Evolutionary conservation across 2,888 invertebrate species (phyloP).

Genomic region (Allygus modestus): DNA sequence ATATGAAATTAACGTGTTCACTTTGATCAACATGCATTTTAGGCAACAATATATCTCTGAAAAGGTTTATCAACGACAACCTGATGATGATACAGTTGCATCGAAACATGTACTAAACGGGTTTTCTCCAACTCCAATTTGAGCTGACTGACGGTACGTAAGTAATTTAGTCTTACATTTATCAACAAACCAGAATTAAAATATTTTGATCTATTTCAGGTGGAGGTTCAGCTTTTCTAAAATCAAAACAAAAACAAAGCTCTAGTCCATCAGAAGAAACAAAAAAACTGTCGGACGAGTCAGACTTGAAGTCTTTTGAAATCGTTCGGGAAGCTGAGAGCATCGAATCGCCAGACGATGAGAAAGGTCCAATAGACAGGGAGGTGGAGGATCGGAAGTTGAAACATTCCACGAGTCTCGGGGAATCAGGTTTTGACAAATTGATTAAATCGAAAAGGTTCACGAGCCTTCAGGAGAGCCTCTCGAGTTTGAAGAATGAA

Average conservation of each 20-base stretch:
- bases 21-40: no score
- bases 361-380: neutral
- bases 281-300: neutral
- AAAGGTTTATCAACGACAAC: no score
- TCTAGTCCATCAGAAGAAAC: slow-evolving; percentile 53
- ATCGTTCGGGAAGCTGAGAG: slow-evolving; percentile 53
- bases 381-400: neutral
- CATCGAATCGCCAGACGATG: slow-evolving; percentile 37
- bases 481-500: slow-evolving; percentile 35
- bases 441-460: slow-evolving; percentile 30
- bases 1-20: no score
- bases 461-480: slow-evolving; percentile 21
- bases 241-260: slow-evolving; percentile 75
- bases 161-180: no score
- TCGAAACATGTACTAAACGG: no score
- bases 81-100: no score
- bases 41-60: no score
- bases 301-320: slow-evolving; percentile 24
- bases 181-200: no score
- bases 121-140: no score
- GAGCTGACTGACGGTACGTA: no score
- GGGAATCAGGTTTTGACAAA: slow-evolving; percentile 44
- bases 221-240: slow-evolving; percentile 82
- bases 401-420: slow-evolving; percentile 42
- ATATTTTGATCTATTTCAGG: slow-evolving; percentile 71